Base-by-base conservation (phyloP, 1,140 invertebrate genomes). In the Chlorops oryzae region DNA sequence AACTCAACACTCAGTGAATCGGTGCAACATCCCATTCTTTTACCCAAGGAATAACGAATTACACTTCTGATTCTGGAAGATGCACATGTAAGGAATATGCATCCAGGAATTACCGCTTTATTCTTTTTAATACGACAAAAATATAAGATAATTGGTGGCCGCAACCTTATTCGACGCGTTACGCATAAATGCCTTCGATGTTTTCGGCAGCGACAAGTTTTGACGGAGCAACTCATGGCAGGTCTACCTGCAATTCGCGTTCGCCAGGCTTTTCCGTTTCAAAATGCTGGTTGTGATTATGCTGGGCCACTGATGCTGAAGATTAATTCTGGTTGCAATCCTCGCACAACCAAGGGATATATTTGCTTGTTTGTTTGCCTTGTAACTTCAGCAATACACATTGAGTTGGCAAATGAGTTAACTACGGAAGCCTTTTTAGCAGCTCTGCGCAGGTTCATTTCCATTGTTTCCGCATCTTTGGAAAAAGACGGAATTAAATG, bases 21-120 rank as follows among this genome's bases (percentile, higher is more conserved):
- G 21, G 54, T 62, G 24, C 73, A 71, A 54, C 68, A 73, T 57
- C 74, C 73, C 0, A 63, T 73, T 9, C 34, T 76, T 13, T 45
- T 71, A 32, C 61, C 66, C 15, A 25, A 51, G 9, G 62, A 65
- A 17, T 50, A 69, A 57, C 53, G 56, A 18, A 43, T 76, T 6
- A 64, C 68, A 7, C 50, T 57, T 10, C 40, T 74, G 34, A 54
- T 75, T 12, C 60, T 76, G 10, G 32, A 45, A 9, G 9, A 69
- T 39, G 47, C 61, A 23, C 75, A 77, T 52, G 1, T 25, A 2
- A 45, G 43, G 22, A 39, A 59, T 6, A 40, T 71, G 6, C 74
- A 77, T 56, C 59, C 54, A 24, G 69, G 69, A 65, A n/a, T 17
- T 56, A 7, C 60, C 68, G 38, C 44, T 58, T 0, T 28, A 3